A percentile compares a stretch with the other conserved stretches of the same genome.
Conservation (phyloP, 2,113 vertebrate genomes). For the Gallinago paraguaiae region DNA sequence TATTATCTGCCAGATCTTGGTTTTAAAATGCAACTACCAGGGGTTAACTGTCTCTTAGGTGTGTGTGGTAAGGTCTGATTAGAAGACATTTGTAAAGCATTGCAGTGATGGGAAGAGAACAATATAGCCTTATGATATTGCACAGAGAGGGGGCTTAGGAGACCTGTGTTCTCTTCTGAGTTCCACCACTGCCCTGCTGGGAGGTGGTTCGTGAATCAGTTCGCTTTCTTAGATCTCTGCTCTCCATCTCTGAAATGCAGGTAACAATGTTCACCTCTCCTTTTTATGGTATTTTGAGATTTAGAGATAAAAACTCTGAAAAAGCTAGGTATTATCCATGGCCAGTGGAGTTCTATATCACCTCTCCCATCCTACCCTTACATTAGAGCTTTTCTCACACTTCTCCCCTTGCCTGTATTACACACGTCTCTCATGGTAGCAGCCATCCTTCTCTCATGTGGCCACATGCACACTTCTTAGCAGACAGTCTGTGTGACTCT, state of each 20-base stretch:
- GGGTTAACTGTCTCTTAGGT: constrained; percentile 12
- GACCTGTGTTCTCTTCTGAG: neutral
- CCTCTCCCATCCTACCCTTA: neutral
- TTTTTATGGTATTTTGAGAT: constrained; percentile 7
- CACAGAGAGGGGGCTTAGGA: constrained; percentile 7
- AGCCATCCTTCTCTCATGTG: neutral
- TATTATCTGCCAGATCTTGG: neutral
- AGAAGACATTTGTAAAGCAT: constrained; percentile 6
- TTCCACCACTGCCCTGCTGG: constrained; percentile 9
- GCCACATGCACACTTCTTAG: neutral
- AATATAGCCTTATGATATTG: constrained; percentile 5
- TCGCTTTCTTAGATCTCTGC: constrained; percentile 10
- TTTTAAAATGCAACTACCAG: neutral
- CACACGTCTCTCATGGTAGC: neutral
- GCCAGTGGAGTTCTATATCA: neutral
- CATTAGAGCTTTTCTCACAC: neutral
- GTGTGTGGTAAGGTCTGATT: constrained; percentile 29
- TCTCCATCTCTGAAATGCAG: constrained; percentile 27
- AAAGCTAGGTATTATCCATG: neutral
- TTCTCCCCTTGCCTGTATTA: neutral
- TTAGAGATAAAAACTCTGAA: neutral
- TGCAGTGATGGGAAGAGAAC: neutral
- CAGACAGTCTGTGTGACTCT: neutral
- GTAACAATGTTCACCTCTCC: constrained; percentile 31
- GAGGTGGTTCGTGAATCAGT: neutral